Evolutionary conservation across 2,888 invertebrate genomes (phyloP).

Genomic region (Lycaena phlaeas): DNA sequence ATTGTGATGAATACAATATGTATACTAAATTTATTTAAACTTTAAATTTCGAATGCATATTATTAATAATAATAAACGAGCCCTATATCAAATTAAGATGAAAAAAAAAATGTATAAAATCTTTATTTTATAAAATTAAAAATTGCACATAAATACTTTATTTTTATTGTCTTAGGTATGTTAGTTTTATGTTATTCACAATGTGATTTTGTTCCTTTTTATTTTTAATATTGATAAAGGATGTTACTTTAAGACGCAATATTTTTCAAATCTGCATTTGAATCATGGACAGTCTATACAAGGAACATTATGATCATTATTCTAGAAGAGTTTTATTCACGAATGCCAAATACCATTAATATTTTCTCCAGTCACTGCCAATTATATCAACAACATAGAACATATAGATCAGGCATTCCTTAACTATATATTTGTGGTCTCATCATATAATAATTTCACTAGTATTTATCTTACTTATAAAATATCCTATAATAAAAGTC

Average conservation of each 20-base stretch:
- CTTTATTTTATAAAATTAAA: conserved; percentile 25
- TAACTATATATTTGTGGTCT: conserved; percentile 59
- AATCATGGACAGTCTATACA: too few species aligned
- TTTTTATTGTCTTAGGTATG: conserved; percentile 47
- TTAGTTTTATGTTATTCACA: conserved; percentile 34
- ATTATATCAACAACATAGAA: conserved; percentile 35
- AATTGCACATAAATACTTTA: conserved; percentile 54
- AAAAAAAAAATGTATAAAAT: conserved; percentile 18
- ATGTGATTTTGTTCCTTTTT: conserved; percentile 59
- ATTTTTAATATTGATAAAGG: conserved; percentile 30
- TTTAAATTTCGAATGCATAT: conserved; percentile 1
- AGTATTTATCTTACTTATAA: conserved; percentile 57
- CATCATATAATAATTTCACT: conserved; percentile 65
- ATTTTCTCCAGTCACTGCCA: conserved; percentile 53
- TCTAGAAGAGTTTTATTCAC: too few species aligned
- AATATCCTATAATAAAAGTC: conserved; percentile 61
- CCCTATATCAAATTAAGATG: conserved; percentile 4
- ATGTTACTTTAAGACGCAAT: conserved; percentile 19
- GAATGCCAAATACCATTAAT: too few species aligned
- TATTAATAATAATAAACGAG: neutral
- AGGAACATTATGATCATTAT: too few species aligned
- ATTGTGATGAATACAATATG: conserved; percentile 3
- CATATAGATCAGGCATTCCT: conserved; percentile 45
- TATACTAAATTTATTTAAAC: conserved; percentile 3
- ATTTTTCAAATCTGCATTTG: conserved; percentile 25